These are phyloP conservation scores for Cryptus viduatorius DNA, from an alignment of 2,888 invertebrate species.

Conservation along the genomic window DNA sequence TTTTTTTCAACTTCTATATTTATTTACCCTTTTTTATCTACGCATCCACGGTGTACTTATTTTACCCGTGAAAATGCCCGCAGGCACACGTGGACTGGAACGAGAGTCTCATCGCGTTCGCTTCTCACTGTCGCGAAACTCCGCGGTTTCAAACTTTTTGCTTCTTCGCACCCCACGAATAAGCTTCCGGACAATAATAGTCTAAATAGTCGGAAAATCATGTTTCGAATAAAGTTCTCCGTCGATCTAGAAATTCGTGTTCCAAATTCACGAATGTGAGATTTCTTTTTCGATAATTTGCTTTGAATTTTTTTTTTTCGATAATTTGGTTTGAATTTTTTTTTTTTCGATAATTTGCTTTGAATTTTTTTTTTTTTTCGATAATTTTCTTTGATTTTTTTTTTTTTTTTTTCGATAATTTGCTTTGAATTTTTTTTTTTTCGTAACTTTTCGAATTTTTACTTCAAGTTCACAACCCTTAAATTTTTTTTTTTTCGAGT, in stretches of 20 bases:
- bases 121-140: background rate
- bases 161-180: background rate
- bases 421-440: no score
- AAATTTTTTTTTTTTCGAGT: no score
- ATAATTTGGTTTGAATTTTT: no score
- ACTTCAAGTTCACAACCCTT: no score
- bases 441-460: no score
- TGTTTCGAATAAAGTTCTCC: background rate
- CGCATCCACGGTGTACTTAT: conserved; percentile 4
- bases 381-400: no score
- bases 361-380: background rate
- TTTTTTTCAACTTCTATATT: background rate
- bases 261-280: no score
- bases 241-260: no score
- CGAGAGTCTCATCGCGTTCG: background rate
- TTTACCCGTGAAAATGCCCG: conserved; percentile 28
- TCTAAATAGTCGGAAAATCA: background rate
- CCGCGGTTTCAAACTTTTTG: background rate
- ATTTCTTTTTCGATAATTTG: background rate
- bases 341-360: no score
- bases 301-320: no score
- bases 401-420: no score
- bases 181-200: background rate
- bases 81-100: conserved; percentile 7
- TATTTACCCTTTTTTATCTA: conserved; percentile 58